A percentile compares a stretch with the other conserved stretches of the same genome.
phyloP scores from a whole-genome alignment of 2,797 vertebrate genomes.

The Lophura swinhoii region DNA sequence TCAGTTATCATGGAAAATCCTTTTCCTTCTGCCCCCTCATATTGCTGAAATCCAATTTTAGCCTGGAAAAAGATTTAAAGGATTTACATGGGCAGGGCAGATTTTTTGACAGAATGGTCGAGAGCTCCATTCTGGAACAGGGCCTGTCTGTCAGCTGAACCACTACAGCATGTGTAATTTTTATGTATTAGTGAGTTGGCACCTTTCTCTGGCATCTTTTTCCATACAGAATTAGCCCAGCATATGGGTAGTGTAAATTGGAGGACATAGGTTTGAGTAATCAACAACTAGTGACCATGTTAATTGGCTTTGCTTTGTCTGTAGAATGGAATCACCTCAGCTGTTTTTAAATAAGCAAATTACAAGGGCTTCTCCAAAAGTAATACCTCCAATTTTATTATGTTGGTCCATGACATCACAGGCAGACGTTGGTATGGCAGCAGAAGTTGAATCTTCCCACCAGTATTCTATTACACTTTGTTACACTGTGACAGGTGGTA shows the following conservation, averaged over 20 bases:
- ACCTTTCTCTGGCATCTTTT: conserved; percentile 41
- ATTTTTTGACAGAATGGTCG: conserved; percentile 24
- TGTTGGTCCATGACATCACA: too few species aligned
- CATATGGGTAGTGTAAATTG: conserved; percentile 48
- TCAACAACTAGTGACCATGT: conserved; percentile 39
- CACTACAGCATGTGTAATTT: conserved; percentile 46
- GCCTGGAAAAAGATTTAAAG: neutral
- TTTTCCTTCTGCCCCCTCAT: conserved; percentile 32
- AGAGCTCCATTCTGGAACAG: conserved; percentile 39
- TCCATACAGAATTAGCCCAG: conserved; percentile 16
- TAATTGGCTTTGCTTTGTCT: conserved; percentile 30
- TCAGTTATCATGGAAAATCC: conserved; percentile 26
- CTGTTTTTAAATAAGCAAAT: conserved; percentile 4
- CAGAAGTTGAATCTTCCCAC: too few species aligned
- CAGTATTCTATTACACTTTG: too few species aligned
- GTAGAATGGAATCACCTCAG: neutral
- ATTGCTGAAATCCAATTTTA: conserved; percentile 43
- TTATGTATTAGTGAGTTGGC: conserved; percentile 57
- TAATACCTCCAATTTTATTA: too few species aligned
- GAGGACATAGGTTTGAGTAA: conserved; percentile 49
- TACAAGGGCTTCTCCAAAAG: neutral
- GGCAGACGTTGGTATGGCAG: too few species aligned
- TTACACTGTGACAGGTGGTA: too few species aligned
- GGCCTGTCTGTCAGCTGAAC: conserved; percentile 45
- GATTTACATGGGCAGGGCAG: neutral